Conservation (phyloP, 1,140 invertebrate genomes). For the Xylocopa sonorina region DNA sequence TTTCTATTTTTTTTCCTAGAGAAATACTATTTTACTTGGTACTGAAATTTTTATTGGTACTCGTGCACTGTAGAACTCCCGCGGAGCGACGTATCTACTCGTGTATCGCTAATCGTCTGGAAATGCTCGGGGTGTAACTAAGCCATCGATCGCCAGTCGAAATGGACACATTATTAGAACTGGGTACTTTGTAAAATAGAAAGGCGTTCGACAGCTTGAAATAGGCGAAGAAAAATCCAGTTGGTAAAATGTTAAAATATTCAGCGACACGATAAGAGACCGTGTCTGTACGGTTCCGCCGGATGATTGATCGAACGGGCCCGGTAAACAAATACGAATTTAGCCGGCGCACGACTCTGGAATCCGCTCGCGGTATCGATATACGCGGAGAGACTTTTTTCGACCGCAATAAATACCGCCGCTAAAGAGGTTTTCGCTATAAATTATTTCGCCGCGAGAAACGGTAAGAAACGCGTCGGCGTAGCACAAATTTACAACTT, state of each 20-base stretch:
- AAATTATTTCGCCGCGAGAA: slow-evolving; percentile 25
- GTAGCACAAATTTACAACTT: background rate
- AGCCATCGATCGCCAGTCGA: background rate
- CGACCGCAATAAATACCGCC: too few species aligned
- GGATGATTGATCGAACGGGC: slow-evolving; percentile 31
- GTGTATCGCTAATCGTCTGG: too few species aligned
- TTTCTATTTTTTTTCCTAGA: background rate
- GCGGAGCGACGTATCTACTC: background rate
- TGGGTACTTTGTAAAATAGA: slow-evolving; percentile 20
- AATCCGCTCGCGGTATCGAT: background rate
- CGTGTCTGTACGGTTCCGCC: background rate
- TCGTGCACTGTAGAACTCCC: too few species aligned
- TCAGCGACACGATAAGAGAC: slow-evolving; percentile 25
- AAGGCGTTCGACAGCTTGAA: slow-evolving; percentile 39
- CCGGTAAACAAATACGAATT: slow-evolving; percentile 43
- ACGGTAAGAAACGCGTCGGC: background rate
- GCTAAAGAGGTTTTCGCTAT: background rate
- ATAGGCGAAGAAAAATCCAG: slow-evolving; percentile 4
- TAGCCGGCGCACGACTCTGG: background rate
- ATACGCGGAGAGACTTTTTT: background rate
- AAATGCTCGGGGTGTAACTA: background rate
- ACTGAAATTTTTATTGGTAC: too few species aligned
- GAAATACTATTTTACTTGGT: background rate
- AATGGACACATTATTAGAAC: background rate
- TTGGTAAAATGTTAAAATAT: slow-evolving; percentile 39